Percentiles rank a stretch among this genome's conserved stretches.
phyloP scores from a whole-genome alignment of 2,797 vertebrate genomes.

The Cynodonichthys magdalenae region DNA sequence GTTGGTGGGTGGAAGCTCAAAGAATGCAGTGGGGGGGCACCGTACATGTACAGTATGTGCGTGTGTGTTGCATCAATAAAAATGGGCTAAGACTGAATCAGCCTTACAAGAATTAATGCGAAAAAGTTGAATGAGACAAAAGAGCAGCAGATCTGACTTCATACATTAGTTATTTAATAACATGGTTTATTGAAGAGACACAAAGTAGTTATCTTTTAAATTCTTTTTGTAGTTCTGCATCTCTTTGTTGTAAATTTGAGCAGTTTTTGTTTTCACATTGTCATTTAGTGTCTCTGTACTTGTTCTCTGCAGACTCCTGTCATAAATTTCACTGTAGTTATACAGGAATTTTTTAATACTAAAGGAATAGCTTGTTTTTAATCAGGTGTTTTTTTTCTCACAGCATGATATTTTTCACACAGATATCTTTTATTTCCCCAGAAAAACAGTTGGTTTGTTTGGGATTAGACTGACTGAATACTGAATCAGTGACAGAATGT shows the following conservation, averaged over 20 bases:
- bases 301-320: background rate
- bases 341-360: too few relatives aligned
- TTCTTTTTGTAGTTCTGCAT: constrained; percentile 9
- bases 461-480: too few relatives aligned
- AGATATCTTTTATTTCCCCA: too few relatives aligned
- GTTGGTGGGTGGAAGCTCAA: constrained; percentile 41
- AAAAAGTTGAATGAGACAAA: background rate
- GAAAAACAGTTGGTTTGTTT: too few relatives aligned
- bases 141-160: constrained; percentile 5
- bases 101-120: constrained; percentile 24
- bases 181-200: background rate
- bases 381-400: too few relatives aligned
- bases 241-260: background rate
- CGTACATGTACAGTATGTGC: constrained; percentile 4
- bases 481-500: too few relatives aligned
- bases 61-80: constrained; percentile 25
- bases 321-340: background rate
- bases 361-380: too few relatives aligned
- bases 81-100: constrained; percentile 24
- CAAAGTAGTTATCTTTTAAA: constrained; percentile 5
- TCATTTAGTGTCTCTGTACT: background rate
- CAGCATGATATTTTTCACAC: too few relatives aligned
- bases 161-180: constrained; percentile 9
- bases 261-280: background rate
- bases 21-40: constrained; percentile 15